Base-by-base conservation (phyloP, 2,113 vertebrate genomes). In the Microtus montanus region DNA sequence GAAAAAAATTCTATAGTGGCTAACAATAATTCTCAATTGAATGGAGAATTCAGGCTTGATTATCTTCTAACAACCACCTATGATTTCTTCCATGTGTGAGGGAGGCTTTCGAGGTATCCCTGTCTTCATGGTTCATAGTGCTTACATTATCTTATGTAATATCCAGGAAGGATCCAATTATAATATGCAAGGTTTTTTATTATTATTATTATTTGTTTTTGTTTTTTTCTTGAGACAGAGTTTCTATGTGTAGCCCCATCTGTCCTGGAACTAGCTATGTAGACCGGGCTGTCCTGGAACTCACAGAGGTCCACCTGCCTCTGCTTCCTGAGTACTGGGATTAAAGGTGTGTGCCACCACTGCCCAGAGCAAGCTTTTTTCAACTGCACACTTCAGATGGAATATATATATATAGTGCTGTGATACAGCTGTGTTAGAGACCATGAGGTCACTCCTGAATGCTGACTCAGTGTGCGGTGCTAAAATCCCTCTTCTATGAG, bases 401-500 rank as follows among this genome's bases (percentile, higher is more conserved):
- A 58, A 19, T 54, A 54, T 54, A 54, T 54, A 54, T 54, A 17
- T 54, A 54, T 19, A 6, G 5, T 58, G 58, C 58, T 84, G 26
- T 74, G 1, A 91, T 87, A 77, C 52, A 44, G 2, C 15, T 92
- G 20, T 78, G 7, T 87, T 35, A 78, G 35, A 12, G 30, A 33
- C 47, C 77, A 88, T 41, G 78, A 93, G 17, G 12, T 84, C 30
- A 82, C 22, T 58, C 17, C 5, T 68, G 10, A 66, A 87, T 87
- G 91, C 70, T 38, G 15, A 86, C 92, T 95, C 22, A 52, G 3
- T 92, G 33, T 24, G n/a, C 33, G 64, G 41, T 92, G 30, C 64
- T 92, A 71, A 95, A 96, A 83, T 89, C 49, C 91, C 26, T 91
- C 33, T 22, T 90, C 75, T 33, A 35, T 92, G 4, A 93, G 86